These are phyloP conservation scores for Glyptemys insculpta DNA, from an alignment of 2,797 vertebrate species.

Conservation along the genomic window DNA sequence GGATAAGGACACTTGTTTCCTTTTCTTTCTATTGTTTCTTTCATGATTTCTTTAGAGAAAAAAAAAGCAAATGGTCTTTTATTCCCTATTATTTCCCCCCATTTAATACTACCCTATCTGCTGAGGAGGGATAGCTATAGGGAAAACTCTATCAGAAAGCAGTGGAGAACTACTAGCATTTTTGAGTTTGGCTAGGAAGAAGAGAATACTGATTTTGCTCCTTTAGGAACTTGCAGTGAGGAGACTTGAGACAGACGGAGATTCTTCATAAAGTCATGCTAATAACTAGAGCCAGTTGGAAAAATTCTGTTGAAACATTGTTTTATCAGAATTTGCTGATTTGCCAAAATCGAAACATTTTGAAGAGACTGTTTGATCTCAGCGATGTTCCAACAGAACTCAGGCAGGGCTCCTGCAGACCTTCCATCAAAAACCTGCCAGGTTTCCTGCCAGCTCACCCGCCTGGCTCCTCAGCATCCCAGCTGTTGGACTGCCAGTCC, in stretches of 20 bases:
- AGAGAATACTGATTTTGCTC: neutral
- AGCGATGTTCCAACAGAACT: neutral
- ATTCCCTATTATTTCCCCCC: neutral
- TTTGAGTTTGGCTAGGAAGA: neutral
- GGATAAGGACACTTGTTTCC: neutral
- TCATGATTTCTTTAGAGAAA: neutral
- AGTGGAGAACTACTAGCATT: neutral
- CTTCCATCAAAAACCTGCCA: neutral
- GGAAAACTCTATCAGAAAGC: neutral
- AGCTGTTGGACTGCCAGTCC: neutral
- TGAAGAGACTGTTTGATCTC: neutral
- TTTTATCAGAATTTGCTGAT: neutral
- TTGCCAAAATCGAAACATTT: neutral
- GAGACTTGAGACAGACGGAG: neutral
- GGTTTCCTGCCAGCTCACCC: neutral
- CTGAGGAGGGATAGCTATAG: slow-evolving; percentile 1
- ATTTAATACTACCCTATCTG: slow-evolving; percentile 24
- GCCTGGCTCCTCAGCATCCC: neutral
- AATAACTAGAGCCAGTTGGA: neutral
- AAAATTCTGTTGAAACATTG: neutral
- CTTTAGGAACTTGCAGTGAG: neutral
- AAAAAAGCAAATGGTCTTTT: neutral
- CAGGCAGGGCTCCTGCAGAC: neutral
- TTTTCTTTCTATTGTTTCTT: neutral
- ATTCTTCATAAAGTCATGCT: neutral